A percentile compares a stretch with the other conserved stretches of the same genome.
Conservation (phyloP, 2,113 vertebrate genomes). For the Sapayoa aenigma region DNA sequence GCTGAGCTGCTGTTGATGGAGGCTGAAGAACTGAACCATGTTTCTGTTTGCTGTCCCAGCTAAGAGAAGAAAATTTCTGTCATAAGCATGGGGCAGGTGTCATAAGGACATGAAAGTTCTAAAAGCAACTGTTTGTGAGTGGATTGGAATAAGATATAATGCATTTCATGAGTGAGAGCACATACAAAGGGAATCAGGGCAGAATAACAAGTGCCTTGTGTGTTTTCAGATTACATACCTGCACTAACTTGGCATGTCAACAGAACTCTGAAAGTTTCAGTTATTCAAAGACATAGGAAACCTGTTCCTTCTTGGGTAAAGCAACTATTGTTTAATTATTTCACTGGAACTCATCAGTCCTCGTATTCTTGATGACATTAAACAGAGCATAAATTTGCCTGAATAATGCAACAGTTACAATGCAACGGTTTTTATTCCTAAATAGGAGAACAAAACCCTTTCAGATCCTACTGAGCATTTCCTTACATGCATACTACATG, state of each 20-base stretch:
- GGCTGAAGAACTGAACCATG: not conserved
- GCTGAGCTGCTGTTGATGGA: not conserved
- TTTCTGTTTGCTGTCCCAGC: not conserved
- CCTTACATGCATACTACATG: not conserved
- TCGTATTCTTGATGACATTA: accelerated
- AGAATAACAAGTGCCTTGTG: not conserved
- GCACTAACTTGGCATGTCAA: not conserved
- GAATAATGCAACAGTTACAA: not conserved
- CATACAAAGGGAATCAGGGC: too few species aligned
- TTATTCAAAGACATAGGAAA: not conserved
- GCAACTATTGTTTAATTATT: not conserved
- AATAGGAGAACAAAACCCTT: not conserved
- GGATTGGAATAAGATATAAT: not conserved
- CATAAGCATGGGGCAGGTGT: not conserved
- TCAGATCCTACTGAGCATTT: not conserved
- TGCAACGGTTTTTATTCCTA: not conserved
- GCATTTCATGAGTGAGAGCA: not conserved
- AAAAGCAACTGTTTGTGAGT: not conserved
- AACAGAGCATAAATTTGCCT: not conserved
- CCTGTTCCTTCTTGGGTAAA: not conserved
- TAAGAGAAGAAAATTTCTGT: not conserved
- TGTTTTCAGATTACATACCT: not conserved
- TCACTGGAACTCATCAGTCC: not conserved
- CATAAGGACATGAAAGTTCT: not conserved
- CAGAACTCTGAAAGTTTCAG: not conserved